Conservation (phyloP, 2,797 vertebrate species). For the Hippoglossus hippoglossus region DNA sequence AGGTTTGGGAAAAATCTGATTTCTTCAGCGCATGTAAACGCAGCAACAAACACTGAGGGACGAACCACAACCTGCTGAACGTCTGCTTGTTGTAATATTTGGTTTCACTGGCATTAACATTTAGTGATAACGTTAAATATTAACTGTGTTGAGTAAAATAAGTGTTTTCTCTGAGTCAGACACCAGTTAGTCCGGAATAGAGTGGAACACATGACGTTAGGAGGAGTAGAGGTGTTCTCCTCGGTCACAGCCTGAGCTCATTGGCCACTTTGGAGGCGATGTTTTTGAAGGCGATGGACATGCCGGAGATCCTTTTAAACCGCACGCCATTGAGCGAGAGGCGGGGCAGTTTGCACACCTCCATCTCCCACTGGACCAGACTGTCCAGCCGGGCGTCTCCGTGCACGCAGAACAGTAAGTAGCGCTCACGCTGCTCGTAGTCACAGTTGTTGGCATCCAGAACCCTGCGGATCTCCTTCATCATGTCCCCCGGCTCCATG, state of each 20-base stretch:
- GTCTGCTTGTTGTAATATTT: constrained; percentile 34
- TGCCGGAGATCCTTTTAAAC: constrained; percentile 94
- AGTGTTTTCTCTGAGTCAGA: constrained; percentile 76
- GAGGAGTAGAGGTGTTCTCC: background rate
- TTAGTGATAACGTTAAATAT: constrained; percentile 51
- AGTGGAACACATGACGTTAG: constrained; percentile 8
- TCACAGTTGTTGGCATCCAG: constrained; percentile 94
- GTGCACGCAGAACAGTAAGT: constrained; percentile 93
- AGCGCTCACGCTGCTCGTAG: constrained; percentile 93
- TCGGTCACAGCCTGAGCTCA: constrained; percentile 90
- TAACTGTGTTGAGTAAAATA: constrained; percentile 24
- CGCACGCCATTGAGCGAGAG: constrained; percentile 94
- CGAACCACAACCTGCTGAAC: background rate
- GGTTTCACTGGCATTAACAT: constrained; percentile 50
- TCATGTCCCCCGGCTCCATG: constrained; percentile 95
- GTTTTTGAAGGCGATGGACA: constrained; percentile 95
- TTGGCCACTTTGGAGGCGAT: constrained; percentile 95
- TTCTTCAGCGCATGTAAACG: constrained; percentile 20
- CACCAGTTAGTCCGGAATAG: constrained; percentile 63
- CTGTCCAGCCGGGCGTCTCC: constrained; percentile 91
- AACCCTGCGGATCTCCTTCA: constrained; percentile 93
- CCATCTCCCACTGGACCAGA: constrained; percentile 96
- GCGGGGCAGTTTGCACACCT: constrained; percentile 94
- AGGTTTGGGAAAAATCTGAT: background rate
- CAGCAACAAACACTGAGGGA: constrained; percentile 1